phyloP scores from a whole-genome alignment of 1,140 invertebrate genomes.

The Drosophila santomea region DNA sequence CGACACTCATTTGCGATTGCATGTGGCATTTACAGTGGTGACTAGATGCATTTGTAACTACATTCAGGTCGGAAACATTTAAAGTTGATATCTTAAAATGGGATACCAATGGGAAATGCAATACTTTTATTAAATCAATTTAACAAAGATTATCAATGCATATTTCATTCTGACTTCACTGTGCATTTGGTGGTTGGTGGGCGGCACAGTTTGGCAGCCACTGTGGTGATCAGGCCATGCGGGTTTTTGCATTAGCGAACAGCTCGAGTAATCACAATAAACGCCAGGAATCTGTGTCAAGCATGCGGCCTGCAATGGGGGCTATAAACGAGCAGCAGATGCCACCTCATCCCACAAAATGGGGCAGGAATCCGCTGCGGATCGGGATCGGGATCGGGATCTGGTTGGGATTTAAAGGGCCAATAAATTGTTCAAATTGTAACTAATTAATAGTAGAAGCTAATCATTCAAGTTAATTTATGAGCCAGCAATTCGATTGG shows the following conservation, averaged over 20 bases:
- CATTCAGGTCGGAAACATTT: too few relatives aligned
- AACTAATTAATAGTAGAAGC: not conserved
- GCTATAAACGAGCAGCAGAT: slow-evolving; percentile 14
- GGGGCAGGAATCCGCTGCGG: not conserved
- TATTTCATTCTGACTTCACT: not conserved
- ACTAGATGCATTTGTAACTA: too few relatives aligned
- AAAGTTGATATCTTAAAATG: too few relatives aligned
- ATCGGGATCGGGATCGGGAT: not conserved
- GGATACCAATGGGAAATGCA: too few relatives aligned
- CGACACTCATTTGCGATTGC: slow-evolving; percentile 10
- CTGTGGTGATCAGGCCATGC: slow-evolving; percentile 22
- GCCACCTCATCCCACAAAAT: not conserved
- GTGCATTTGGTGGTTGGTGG: slow-evolving; percentile 26
- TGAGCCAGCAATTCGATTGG: not conserved
- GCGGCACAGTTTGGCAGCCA: slow-evolving; percentile 54
- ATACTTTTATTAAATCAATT: too few relatives aligned
- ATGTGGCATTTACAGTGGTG: not conserved
- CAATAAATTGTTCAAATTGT: too few relatives aligned
- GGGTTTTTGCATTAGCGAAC: slow-evolving; percentile 33
- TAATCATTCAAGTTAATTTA: slow-evolving; percentile 6
- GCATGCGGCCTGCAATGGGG: slow-evolving; percentile 19
- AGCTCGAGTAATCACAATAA: slow-evolving; percentile 54
- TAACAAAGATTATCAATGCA: too few relatives aligned
- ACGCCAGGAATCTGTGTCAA: slow-evolving; percentile 65
- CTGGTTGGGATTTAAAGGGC: not conserved